Conservation (phyloP, 2,797 vertebrate genomes). For the Cossypha caffra region DNA sequence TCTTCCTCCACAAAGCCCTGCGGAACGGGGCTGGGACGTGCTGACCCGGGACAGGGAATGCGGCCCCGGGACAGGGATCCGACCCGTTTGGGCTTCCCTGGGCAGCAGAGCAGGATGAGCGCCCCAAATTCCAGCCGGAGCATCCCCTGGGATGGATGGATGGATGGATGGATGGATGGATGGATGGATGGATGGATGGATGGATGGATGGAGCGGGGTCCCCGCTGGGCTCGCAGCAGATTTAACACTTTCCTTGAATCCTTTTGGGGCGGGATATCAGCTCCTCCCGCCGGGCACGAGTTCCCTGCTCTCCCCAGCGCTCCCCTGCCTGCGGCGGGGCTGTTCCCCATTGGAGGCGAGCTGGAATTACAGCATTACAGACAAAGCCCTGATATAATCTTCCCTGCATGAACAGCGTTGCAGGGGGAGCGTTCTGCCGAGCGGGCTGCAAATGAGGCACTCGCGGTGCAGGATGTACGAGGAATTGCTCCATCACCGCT, state of each 20-base stretch:
- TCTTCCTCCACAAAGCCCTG: not conserved
- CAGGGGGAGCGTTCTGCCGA: not conserved
- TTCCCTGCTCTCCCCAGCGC: not conserved
- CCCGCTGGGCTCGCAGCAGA: fast-evolving
- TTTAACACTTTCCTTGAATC: not conserved
- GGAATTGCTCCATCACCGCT: conserved; percentile 22
- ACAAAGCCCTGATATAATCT: not conserved
- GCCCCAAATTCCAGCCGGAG: fast-evolving
- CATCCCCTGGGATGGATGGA: not conserved
- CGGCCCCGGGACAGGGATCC: not conserved
- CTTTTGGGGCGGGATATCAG: not conserved
- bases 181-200: no score
- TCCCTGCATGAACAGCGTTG: not conserved
- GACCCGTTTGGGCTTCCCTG: fast-evolving
- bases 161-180: no score
- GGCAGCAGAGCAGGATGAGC: not conserved
- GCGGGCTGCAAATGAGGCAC: not conserved
- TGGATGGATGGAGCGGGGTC: no score
- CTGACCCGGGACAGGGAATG: not conserved
- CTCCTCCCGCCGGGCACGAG: not conserved
- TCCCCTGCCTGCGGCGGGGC: not conserved
- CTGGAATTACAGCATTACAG: not conserved
- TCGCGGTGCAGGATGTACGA: not conserved
- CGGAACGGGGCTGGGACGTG: not conserved
- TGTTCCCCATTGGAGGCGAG: fast-evolving